Percentiles rank a stretch among this genome's conserved stretches.
Conservation (phyloP, 2,888 invertebrate genomes). For the Ophioninae sp. region DNA sequence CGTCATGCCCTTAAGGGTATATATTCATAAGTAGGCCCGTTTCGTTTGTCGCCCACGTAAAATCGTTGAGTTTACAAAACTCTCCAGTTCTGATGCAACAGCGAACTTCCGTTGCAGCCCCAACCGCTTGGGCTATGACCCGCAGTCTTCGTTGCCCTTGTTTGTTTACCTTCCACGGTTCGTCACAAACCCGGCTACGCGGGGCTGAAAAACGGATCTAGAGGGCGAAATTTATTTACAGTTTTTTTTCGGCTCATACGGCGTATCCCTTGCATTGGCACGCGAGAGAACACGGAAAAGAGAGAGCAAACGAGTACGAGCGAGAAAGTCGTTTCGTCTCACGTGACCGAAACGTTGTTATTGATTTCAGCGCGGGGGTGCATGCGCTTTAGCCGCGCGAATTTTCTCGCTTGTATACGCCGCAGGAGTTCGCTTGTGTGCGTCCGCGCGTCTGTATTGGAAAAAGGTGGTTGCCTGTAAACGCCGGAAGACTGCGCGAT, state of each 20-base stretch:
- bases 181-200: conserved; percentile 49
- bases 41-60: neutral
- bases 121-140: conserved; percentile 11
- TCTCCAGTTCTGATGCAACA: neutral
- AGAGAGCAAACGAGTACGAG: neutral
- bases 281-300: neutral
- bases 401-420: conserved; percentile 65
- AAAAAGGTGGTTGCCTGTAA: conserved; percentile 61
- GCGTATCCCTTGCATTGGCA: conserved; percentile 29
- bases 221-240: conserved; percentile 32
- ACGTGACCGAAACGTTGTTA: conserved; percentile 76
- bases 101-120: neutral
- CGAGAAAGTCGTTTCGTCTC: conserved; percentile 63
- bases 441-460: conserved; percentile 21
- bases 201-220: neutral
- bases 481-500: conserved; percentile 48
- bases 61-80: conserved; percentile 5
- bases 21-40: neutral
- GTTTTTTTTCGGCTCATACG: conserved; percentile 49
- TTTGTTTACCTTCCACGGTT: conserved; percentile 56
- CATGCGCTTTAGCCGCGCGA: conserved; percentile 73
- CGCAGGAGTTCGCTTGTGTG: conserved; percentile 64
- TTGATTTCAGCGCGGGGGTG: conserved; percentile 76
- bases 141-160: conserved; percentile 39
- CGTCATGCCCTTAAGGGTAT: too few species aligned